phyloP scores from a whole-genome alignment of 35 echinoderm and acorn worm genomes.

The Ophiothrix spiculata region DNA sequence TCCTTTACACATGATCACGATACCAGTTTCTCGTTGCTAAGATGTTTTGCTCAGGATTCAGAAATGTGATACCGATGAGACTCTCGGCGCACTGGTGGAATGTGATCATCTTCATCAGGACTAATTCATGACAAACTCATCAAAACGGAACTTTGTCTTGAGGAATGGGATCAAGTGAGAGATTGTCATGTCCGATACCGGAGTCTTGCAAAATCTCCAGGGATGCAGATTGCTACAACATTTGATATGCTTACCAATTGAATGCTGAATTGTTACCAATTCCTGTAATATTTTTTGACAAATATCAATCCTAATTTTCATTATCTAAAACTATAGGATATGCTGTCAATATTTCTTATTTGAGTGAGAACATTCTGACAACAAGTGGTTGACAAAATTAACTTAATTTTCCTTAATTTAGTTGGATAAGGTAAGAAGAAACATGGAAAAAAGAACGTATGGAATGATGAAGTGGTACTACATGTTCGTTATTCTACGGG shows the following conservation, averaged over 20 bases:
- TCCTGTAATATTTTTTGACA: too few species aligned
- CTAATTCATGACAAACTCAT: not conserved
- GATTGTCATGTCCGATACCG: too few species aligned
- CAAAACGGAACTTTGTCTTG: not conserved
- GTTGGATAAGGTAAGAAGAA: not conserved
- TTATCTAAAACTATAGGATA: too few species aligned
- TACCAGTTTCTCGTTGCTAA: not conserved
- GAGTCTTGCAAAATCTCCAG: too few species aligned
- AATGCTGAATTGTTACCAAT: too few species aligned
- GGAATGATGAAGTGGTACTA: not conserved
- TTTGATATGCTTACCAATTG: too few species aligned
- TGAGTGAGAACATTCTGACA: not conserved
- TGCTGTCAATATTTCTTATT: too few species aligned
- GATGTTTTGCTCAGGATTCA: not conserved
- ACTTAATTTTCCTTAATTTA: not conserved
- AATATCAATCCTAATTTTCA: too few species aligned
- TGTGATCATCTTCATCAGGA: not conserved
- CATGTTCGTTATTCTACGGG: not conserved
- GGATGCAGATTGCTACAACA: too few species aligned
- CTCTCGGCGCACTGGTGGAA: not conserved
- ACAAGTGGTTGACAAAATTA: constrained; percentile 9
- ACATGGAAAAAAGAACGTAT: not conserved
- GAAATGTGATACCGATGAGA: not conserved
- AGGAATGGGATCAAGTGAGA: too few species aligned
- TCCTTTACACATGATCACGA: not conserved